These are phyloP conservation scores for Acanthiza pusilla DNA, from an alignment of 2,797 vertebrate species.

Conservation along the genomic window DNA sequence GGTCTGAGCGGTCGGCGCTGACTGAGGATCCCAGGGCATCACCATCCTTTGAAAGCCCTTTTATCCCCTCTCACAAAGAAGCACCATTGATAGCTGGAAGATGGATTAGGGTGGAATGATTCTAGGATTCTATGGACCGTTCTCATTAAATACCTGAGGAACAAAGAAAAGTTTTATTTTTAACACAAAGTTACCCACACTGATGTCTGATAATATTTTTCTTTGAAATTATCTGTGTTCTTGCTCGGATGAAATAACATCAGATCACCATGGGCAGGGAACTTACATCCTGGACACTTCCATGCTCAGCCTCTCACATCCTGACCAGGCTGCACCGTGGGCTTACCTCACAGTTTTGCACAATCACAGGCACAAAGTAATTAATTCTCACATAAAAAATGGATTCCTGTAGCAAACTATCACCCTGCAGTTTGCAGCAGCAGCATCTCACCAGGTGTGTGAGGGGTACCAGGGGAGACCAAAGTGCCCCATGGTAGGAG, in stretches of 20 bases:
- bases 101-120: not conserved
- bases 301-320: not conserved
- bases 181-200: not conserved
- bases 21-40: not conserved
- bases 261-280: not conserved
- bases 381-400: not conserved
- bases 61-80: not conserved
- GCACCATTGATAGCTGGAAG: not conserved
- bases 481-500: not conserved
- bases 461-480: not conserved
- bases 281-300: accelerated
- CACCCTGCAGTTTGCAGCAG: not conserved
- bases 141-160: not conserved
- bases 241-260: not conserved
- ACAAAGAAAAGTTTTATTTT: not conserved
- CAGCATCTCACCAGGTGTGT: not conserved
- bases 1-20: not conserved
- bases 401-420: not conserved
- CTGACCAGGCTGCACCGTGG: not conserved
- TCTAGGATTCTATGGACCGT: not conserved
- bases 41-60: not conserved
- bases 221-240: not conserved
- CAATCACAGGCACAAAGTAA: not conserved
- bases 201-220: not conserved
- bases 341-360: not conserved